Base-by-base conservation (phyloP, 2,888 invertebrate species). In the Stratiomys singularior region DNA sequence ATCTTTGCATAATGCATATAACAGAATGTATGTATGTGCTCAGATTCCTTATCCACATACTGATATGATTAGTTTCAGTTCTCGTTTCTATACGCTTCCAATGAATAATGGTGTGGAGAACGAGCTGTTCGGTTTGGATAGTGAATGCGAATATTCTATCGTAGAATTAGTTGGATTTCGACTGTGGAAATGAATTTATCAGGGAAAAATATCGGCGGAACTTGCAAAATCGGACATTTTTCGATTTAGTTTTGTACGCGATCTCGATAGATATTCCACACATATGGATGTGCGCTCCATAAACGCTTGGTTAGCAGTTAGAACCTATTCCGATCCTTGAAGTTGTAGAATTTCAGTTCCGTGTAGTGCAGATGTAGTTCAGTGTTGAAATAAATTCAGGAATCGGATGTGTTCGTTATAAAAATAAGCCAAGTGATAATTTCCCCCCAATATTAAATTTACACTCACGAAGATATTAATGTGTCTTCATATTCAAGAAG, bases 41-140 rank as follows among this genome's bases (percentile, higher is more conserved):
- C 21, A 23, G 23, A 15, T n/a, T 52, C 25, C 9, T 30, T 64
- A 30, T 9, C 25, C 64, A 64, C 64, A 64, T 30, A 30, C 64
- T 30, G 64, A 64, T 64, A 64, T 60, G 58, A 60, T 60, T 60
- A 60, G 58, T 60, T n/a, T 60, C 58, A 21, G 58, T 60, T 60
- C 25, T 60, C 58, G 25, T 60, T 18, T 5, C 9, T 18, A 60
- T 23, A 60, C 15, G 15, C 52, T 52, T 52, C 7, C 4, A 37
- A 13, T 52, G 52, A 52, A 52, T 52, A 37, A 37, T 37, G 37
- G 58, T 21, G 4, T 25, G 58, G 23, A 23, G 25, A 60, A 25
- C 58, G 4, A 4, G 58, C 5, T 5, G 25, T 60, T 25, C 58
- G 23, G 23, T 25, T 21, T 3, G 25, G 23, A 21, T n/a, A 5